Conservation (phyloP, 2,888 invertebrate genomes). For the Suillia variegata region DNA sequence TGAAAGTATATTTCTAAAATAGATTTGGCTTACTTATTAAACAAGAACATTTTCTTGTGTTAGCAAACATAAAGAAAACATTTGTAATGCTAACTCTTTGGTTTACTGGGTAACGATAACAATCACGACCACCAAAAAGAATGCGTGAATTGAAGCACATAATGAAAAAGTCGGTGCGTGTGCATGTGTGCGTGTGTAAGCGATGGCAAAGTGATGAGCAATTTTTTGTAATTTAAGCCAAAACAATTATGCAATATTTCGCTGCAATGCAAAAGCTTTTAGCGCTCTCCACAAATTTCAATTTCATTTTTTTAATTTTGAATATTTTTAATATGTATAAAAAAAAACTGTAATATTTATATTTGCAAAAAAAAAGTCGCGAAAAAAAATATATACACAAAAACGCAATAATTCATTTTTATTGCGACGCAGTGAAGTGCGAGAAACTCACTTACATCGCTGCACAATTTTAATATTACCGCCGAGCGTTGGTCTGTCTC, state of each 20-base stretch:
- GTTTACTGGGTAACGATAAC: too few relatives aligned
- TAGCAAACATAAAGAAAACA: too few relatives aligned
- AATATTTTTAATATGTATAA: background rate
- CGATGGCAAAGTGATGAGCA: background rate
- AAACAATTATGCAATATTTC: background rate
- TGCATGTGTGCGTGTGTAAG: background rate
- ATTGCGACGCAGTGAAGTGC: constrained; percentile 34
- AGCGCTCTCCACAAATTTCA: background rate
- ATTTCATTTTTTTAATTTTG: background rate
- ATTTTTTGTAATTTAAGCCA: background rate
- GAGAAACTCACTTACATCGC: constrained; percentile 49
- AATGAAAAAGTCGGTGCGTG: background rate
- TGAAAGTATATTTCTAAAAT: too few relatives aligned
- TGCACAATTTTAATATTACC: constrained; percentile 38
- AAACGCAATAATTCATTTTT: background rate
- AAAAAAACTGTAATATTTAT: background rate
- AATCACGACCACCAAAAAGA: background rate
- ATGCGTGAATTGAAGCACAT: too few relatives aligned
- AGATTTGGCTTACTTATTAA: too few relatives aligned
- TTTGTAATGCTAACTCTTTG: too few relatives aligned
- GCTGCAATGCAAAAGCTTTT: background rate
- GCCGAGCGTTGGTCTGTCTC: background rate
- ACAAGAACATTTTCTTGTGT: too few relatives aligned
- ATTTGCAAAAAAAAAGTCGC: background rate
- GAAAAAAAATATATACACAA: background rate